These are phyloP conservation scores for Oceanites oceanicus DNA, from an alignment of 2,113 vertebrate species.

Conservation along the genomic window DNA sequence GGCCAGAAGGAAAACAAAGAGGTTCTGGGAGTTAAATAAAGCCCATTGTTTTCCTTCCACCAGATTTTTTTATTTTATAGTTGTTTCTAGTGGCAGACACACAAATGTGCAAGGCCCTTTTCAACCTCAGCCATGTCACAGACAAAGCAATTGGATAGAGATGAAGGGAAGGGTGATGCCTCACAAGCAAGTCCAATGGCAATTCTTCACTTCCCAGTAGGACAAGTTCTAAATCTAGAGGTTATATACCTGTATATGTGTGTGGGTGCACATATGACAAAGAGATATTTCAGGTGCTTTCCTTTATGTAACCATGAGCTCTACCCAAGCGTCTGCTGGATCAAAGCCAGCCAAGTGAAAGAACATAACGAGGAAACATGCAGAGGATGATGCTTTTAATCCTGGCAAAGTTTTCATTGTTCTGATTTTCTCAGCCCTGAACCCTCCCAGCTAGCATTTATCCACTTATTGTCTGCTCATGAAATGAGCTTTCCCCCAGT, in stretches of 20 bases:
- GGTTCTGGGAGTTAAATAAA: background rate
- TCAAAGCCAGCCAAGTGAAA: background rate
- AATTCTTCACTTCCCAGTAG: background rate
- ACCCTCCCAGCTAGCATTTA: background rate
- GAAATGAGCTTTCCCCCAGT: background rate
- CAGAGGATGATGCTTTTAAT: conserved; percentile 15
- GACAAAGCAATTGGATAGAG: background rate
- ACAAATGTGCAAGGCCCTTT: background rate
- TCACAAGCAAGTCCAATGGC: background rate
- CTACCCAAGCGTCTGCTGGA: background rate
- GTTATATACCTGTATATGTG: background rate
- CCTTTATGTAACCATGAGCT: background rate
- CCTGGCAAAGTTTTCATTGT: background rate
- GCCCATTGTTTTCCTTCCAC: conserved; percentile 17
- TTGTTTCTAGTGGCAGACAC: conserved; percentile 5
- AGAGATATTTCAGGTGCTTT: background rate
- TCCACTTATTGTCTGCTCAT: background rate
- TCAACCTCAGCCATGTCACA: background rate
- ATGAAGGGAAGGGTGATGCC: background rate
- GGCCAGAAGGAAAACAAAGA: conserved; percentile 27
- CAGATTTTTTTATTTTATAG: background rate
- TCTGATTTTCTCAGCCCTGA: conserved; percentile 32
- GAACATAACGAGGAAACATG: background rate
- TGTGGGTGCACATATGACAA: background rate
- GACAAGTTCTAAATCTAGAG: background rate